Evolutionary conservation across 2,113 vertebrate genomes (phyloP).

Genomic region (Chelonoidis abingdonii): DNA sequence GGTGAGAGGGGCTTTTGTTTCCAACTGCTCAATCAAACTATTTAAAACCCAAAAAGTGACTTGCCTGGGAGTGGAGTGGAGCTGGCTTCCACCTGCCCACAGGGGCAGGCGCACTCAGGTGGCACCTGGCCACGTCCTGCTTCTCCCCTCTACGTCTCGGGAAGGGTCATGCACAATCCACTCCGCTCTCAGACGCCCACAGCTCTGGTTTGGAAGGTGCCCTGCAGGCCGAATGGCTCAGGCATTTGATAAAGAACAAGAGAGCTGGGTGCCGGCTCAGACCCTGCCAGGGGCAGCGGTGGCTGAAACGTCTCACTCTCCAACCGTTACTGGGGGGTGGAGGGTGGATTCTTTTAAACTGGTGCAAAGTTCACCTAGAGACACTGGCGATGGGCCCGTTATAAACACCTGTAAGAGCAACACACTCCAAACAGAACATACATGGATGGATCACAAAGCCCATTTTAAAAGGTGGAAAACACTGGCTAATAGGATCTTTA

Average conservation of each 20-base stretch:
- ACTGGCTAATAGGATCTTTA: too few species aligned
- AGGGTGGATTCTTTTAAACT: neutral
- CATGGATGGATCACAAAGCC: too few species aligned
- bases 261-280: neutral
- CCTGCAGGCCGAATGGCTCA: neutral
- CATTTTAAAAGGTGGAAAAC: too few species aligned
- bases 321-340: neutral
- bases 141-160: neutral
- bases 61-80: fast-evolving
- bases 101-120: neutral
- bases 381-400: neutral
- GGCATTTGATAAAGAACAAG: neutral
- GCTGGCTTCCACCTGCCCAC: neutral
- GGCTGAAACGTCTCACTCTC: neutral
- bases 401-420: neutral
- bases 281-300: neutral
- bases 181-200: too few species aligned
- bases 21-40: neutral
- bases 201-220: neutral
- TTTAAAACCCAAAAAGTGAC: neutral
- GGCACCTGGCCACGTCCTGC: neutral
- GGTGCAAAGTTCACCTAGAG: neutral
- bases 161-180: neutral
- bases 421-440: neutral
- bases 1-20: neutral